These are phyloP conservation scores for Panulirus ornatus DNA, from an alignment of 1,140 invertebrate genomes.

Conservation along the genomic window DNA sequence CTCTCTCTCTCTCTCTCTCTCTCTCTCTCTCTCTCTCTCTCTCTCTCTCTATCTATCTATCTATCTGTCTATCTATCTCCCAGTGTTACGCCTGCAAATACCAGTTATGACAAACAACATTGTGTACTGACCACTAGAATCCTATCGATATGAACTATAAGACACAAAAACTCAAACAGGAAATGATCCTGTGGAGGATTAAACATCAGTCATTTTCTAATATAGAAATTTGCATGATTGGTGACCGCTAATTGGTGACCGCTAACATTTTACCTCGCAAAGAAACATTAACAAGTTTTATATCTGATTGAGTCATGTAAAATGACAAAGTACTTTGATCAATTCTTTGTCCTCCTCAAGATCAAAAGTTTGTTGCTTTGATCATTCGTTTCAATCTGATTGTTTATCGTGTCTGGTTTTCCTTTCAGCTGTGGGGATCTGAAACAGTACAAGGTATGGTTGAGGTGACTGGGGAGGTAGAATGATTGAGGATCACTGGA, in stretches of 20 bases:
- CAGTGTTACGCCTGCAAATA: not conserved
- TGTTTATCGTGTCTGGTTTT: too few species aligned
- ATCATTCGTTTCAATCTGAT: too few species aligned
- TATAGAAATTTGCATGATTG: not conserved
- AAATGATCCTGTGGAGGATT: not conserved
- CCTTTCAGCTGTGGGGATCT: too few species aligned
- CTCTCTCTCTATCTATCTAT: not conserved
- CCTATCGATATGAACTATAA: not conserved
- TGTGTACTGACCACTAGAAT: not conserved
- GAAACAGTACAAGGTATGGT: too few species aligned
- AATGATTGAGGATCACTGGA: too few species aligned
- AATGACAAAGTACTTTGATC: too few species aligned
- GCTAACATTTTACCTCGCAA: not conserved
- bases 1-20: constrained; percentile 4
- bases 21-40: constrained; percentile 5
- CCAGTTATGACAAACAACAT: not conserved
- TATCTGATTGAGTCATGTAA: too few species aligned
- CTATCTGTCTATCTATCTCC: not conserved
- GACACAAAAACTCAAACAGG: not conserved
- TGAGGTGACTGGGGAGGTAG: too few species aligned
- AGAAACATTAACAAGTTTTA: too few species aligned
- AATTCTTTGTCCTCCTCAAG: too few species aligned
- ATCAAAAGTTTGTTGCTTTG: too few species aligned
- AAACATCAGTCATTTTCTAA: not conserved
- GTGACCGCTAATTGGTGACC: not conserved